phyloP scores from a whole-genome alignment of 1,140 invertebrate genomes.

The Heliconius congener region DNA sequence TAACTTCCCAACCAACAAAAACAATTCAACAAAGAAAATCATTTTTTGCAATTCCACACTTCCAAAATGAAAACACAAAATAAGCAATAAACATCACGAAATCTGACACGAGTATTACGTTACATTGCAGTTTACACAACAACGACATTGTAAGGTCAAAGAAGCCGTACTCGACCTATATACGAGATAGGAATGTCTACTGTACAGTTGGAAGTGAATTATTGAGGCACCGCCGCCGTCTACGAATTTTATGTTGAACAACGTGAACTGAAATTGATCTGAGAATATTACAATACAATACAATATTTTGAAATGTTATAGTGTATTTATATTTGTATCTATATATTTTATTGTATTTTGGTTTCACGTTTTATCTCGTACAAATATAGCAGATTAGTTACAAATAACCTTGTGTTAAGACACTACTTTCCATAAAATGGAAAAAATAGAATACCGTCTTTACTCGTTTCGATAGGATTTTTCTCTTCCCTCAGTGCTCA shows the following conservation, averaged over 20 bases:
- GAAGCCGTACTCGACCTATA: slow-evolving; percentile 29
- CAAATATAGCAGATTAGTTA: too few relatives aligned
- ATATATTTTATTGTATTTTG: background rate
- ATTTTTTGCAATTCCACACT: background rate
- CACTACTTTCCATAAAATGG: too few relatives aligned
- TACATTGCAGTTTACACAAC: slow-evolving; percentile 11
- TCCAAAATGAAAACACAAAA: background rate
- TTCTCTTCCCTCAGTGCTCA: too few relatives aligned
- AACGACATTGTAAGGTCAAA: slow-evolving; percentile 16
- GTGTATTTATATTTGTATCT: background rate
- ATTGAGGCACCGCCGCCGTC: background rate
- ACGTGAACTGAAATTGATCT: background rate
- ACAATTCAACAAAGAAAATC: too few relatives aligned
- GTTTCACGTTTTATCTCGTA: background rate
- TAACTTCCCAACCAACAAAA: too few relatives aligned
- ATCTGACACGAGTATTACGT: slow-evolving; percentile 6
- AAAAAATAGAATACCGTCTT: too few relatives aligned
- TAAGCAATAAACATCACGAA: background rate
- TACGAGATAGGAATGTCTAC: slow-evolving; percentile 16
- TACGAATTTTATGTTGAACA: background rate
- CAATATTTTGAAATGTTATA: background rate
- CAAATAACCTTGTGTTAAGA: too few relatives aligned
- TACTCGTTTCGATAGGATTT: too few relatives aligned
- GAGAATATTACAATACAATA: background rate
- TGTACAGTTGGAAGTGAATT: slow-evolving; percentile 2